Evolutionary conservation across 2,113 vertebrate species (phyloP).

Genomic region (Orthochromis indermauri): DNA sequence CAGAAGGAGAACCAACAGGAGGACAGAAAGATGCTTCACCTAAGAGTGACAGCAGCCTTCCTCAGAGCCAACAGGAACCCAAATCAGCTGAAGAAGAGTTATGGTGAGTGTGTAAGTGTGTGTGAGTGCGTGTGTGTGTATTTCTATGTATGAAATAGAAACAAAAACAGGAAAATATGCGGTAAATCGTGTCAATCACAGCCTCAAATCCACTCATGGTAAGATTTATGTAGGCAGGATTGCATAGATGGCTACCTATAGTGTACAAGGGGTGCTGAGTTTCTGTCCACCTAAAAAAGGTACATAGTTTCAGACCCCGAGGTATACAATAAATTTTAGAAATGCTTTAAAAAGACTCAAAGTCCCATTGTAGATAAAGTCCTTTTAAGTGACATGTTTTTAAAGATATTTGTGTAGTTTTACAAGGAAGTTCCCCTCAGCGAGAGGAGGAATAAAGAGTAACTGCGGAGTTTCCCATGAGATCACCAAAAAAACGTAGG

Average conservation of each 20-base stretch:
- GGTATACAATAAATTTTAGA: neutral
- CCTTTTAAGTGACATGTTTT: neutral
- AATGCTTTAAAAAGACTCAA: neutral
- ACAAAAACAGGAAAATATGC: neutral
- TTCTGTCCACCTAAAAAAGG: neutral
- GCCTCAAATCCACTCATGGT: neutral
- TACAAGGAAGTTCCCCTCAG: neutral
- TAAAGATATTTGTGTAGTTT: neutral
- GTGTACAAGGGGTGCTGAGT: neutral
- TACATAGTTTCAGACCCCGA: neutral
- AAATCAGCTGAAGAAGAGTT: conserved; percentile 18
- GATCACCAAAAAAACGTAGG: conserved; percentile 8
- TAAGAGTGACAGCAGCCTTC: conserved; percentile 17
- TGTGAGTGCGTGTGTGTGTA: neutral
- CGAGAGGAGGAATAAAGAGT: neutral
- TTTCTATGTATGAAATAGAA: neutral
- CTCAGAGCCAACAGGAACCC: conserved; percentile 10
- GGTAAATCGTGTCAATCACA: neutral
- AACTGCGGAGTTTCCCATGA: conserved; percentile 47
- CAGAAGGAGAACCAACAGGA: neutral
- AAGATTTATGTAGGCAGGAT: neutral
- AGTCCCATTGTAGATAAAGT: neutral
- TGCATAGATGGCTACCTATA: neutral
- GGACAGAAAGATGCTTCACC: conserved; percentile 7
- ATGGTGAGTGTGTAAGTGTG: conserved; percentile 45